Evolutionary conservation across 2,113 vertebrate species (phyloP).

Genomic region (Tichodroma muraria): DNA sequence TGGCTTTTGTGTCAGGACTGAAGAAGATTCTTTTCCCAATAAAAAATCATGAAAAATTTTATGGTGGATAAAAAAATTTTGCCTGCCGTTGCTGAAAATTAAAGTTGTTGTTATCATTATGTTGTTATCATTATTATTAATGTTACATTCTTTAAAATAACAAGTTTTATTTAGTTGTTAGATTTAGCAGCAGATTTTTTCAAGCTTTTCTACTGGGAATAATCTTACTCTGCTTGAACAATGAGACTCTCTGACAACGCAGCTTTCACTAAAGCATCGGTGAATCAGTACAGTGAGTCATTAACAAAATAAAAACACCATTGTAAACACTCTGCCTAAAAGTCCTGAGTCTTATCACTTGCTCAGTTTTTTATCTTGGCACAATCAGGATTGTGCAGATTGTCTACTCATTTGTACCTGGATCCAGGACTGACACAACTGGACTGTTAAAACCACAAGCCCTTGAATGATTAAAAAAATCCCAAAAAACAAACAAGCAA

Average conservation of each 20-base stretch:
- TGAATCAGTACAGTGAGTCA: not conserved
- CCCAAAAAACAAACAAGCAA: not conserved
- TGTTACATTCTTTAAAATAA: not conserved
- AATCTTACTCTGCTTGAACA: not conserved
- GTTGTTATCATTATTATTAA: not conserved
- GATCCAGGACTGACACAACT: not conserved
- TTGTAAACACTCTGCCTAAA: not conserved
- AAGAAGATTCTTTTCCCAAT: not conserved
- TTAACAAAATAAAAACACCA: constrained; percentile 14
- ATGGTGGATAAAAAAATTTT: not conserved
- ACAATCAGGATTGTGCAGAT: not conserved
- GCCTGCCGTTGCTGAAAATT: not conserved
- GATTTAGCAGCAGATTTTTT: not conserved
- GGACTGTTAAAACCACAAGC: not conserved
- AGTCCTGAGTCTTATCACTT: not conserved
- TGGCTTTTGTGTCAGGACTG: not conserved
- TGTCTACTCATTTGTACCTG: not conserved
- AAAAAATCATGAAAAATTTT: not conserved
- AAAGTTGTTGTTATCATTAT: not conserved
- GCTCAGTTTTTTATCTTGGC: not conserved
- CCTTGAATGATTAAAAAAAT: not conserved
- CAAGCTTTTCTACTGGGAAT: not conserved
- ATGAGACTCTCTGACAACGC: not conserved
- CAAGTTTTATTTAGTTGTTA: not conserved
- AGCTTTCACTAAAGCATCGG: not conserved